Conservation (phyloP, 2,797 vertebrate genomes). For the Myotis pilosus region DNA sequence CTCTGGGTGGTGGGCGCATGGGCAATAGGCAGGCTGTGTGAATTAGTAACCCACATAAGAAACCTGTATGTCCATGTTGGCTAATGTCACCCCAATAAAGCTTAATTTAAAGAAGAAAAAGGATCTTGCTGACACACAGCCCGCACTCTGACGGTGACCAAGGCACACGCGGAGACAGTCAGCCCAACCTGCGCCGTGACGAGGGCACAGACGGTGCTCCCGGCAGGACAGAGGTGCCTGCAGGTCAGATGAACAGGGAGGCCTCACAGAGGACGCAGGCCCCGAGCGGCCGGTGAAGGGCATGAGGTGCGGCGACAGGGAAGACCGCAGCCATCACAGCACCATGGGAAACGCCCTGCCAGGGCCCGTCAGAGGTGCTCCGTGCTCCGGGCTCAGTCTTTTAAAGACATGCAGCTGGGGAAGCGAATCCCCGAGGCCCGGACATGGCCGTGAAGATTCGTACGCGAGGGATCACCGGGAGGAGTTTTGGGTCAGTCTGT, state of each 20-base stretch:
- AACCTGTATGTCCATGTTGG: no score
- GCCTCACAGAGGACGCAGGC: not conserved
- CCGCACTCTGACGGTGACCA: not conserved
- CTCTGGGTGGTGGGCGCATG: no score
- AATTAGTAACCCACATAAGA: no score
- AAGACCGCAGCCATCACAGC: constrained; percentile 1
- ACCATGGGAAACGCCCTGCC: not conserved
- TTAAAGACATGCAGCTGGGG: not conserved
- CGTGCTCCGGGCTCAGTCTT: not conserved
- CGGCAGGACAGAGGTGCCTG: not conserved
- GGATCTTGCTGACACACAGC: not conserved
- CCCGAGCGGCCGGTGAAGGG: not conserved
- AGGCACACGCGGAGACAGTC: not conserved
- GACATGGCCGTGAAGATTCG: constrained; percentile 47
- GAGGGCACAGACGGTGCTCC: not conserved
- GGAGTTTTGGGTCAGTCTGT: constrained; percentile 30
- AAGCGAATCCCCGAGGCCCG: constrained; percentile 41
- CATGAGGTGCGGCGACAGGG: not conserved
- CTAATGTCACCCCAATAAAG: no score
- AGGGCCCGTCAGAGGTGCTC: not conserved
- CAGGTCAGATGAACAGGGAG: not conserved
- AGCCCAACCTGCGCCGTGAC: not conserved
- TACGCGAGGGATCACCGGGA: not conserved
- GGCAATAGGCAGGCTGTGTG: no score
- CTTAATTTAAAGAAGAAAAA: not conserved